Evolutionary conservation across 2,888 invertebrate species (phyloP), one percentile per base, ranked within the genome.

Genomic region (Suillia variegata): DNA sequence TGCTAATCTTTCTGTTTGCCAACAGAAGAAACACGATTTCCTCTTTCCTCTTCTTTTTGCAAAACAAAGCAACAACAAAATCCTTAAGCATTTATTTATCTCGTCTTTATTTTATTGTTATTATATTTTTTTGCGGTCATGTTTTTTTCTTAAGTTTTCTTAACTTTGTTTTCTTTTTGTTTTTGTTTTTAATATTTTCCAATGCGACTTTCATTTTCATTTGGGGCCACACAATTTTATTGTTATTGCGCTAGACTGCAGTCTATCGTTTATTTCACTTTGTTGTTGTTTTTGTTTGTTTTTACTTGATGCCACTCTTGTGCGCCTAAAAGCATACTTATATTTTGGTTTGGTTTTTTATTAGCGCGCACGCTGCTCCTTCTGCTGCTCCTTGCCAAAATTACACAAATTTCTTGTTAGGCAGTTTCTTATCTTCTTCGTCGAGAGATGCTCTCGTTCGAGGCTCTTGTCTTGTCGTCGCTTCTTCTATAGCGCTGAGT

Each of bases 291-390:
- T n/a, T n/a, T n/a, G n/a, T n/a, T n/a, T n/a, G n/a, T n/a, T n/a
- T n/a, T n/a, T n/a, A n/a, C n/a, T n/a, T n/a, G n/a, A n/a, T n/a
- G n/a, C n/a, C n/a, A n/a, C n/a, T n/a, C n/a, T n/a, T n/a, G n/a
- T 4, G n/a, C 38, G 38, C 38, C 10, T 38, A 38, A 38, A 38
- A 38, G 38, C n/a, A 38, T n/a, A 38, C 38, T 38, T 38, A 31
- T 58, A 55, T 55, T 63, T 59, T 64, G 20, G 50, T 49, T 53
- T 62, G 63, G 56, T 62, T 62, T 59, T 65, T 62, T 63, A 56
- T 58, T 52, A 55, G 58, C 52, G 55, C 53, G 54, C 50, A 38
- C 58, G 56, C 53, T 54, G 45, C 34, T 54, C 45, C 42, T 47
- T 31, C 42, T 58, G 57, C 34, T 42, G 6, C 13, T 38, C 4